Conservation (phyloP, 2,888 invertebrate species). For the Polia nebulosa region DNA sequence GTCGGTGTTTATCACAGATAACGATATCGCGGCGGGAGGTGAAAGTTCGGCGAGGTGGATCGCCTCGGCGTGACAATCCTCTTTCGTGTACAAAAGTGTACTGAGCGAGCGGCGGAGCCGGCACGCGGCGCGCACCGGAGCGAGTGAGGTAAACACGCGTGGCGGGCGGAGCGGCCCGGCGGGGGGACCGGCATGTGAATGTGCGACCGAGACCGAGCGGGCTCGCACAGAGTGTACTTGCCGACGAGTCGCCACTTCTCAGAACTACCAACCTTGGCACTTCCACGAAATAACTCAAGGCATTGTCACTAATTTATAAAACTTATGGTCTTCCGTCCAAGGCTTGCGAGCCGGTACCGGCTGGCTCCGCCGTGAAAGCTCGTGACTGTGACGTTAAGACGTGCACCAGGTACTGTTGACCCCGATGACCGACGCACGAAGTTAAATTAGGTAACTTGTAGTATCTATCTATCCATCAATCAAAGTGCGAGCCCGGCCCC, state of each 20-base stretch:
- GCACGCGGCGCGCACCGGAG: slow-evolving; percentile 66
- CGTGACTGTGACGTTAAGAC: slow-evolving; percentile 68
- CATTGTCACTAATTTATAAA: slow-evolving; percentile 90
- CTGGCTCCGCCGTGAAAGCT: slow-evolving; percentile 67
- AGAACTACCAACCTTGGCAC: slow-evolving; percentile 88
- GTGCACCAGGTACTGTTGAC: slow-evolving; percentile 75
- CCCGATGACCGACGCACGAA: slow-evolving; percentile 70
- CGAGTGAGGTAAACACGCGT: slow-evolving; percentile 72
- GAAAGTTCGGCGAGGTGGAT: slow-evolving; percentile 85
- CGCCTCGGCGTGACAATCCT: slow-evolving; percentile 77
- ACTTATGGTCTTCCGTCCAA: slow-evolving; percentile 85
- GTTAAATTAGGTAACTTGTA: slow-evolving; percentile 74
- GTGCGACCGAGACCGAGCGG: slow-evolving; percentile 70
- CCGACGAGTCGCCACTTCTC: slow-evolving; percentile 82
- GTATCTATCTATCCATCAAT: slow-evolving; percentile 80
- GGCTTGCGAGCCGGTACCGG: slow-evolving; percentile 72
- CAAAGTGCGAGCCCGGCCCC: slow-evolving; percentile 72
- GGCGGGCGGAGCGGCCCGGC: slow-evolving; percentile 63
- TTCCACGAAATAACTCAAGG: slow-evolving; percentile 88
- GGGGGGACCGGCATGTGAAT: slow-evolving; percentile 65
- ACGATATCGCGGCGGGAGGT: slow-evolving; percentile 87
- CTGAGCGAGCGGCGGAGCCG: slow-evolving; percentile 72
- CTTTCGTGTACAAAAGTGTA: slow-evolving; percentile 80
- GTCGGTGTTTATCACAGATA: slow-evolving; percentile 87
- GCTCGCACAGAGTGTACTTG: slow-evolving; percentile 71